A percentile compares a stretch with the other conserved stretches of the same genome.
Evolutionary conservation across 2,113 vertebrate genomes (phyloP).

Genomic region (Sclerurus mexicanus): DNA sequence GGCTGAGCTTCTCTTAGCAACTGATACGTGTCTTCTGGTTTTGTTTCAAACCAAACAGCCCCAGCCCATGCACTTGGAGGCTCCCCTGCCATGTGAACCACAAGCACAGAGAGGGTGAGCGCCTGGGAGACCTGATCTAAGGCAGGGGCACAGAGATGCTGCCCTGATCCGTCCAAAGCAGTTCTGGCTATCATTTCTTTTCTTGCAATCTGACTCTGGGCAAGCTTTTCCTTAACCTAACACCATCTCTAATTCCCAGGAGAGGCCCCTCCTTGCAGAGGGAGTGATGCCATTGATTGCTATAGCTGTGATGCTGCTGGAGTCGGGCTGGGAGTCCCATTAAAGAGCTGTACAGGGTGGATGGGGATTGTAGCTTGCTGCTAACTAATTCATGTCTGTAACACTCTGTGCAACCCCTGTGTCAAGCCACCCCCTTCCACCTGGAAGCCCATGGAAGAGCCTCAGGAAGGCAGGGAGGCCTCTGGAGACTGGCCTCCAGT

Average conservation of each 20-base stretch:
- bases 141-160: background rate
- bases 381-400: background rate
- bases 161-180: background rate
- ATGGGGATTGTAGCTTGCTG: background rate
- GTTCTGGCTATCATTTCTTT: background rate
- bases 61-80: background rate
- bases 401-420: background rate
- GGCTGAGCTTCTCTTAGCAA: background rate
- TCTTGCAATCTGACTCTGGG: background rate
- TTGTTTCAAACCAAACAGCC: background rate
- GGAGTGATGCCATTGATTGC: background rate
- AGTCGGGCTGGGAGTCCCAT: background rate
- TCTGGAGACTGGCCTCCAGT: background rate
- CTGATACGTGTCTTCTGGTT: accelerated
- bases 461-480: background rate
- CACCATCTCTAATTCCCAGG: background rate
- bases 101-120: accelerated
- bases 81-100: accelerated
- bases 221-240: background rate
- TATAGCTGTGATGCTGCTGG: background rate
- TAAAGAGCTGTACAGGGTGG: background rate
- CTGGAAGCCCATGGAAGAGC: background rate
- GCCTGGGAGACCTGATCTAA: background rate
- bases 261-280: background rate
- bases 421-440: accelerated